Base-by-base conservation (phyloP, 1,140 invertebrate genomes). In the Rhopalosiphum maidis region DNA sequence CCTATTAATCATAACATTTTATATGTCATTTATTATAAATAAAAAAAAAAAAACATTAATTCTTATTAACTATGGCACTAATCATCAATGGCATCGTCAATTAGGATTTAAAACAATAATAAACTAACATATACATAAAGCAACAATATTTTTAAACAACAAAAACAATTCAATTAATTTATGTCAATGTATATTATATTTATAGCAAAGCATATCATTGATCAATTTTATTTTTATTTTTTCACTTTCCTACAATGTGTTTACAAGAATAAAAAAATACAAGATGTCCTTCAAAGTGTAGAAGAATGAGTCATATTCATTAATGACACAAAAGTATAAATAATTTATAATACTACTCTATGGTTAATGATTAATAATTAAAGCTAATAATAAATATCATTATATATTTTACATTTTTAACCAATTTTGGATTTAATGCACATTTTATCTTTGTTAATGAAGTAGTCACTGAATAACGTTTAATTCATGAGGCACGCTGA, bases 231-330 rank as follows among this genome's bases (percentile, higher is more conserved):
- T n/a, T 77, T 77, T n/a, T 68, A 11, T 90, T 60, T 25, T 55
- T 90, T 30, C 41, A 41, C 54, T 60, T 30, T 90, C 46, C 54
- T 30, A 60, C 22, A 89, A 51, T 89, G n/a, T 90, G 7, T 68
- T 90, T 43, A 60, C 55, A 90, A 43, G 51, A 89, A 41, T 89
- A 89, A 43, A 60, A 18, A 35, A 90, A 90, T 90, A 90, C 89
- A 90, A 68, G 55, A 90, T 90, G 89, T 60, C 89, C 89, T 90
- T 90, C 89, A 90, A 1, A 90, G 18, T 90, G 37, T 90, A 90
- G 25, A 68, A 90, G 54, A 68, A 90, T 68, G 55, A 90, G 89
- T 90, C 89, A 90, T 43, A 60, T 60, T 43, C 18, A 90, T 60
- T 68, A 68, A 90, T 90, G 89, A 60, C 37, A 90, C 15, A 30